A percentile compares a stretch with the other conserved stretches of the same genome.
phyloP scores from a whole-genome alignment of 1,140 invertebrate species.

The Diabrotica undecimpunctata region DNA sequence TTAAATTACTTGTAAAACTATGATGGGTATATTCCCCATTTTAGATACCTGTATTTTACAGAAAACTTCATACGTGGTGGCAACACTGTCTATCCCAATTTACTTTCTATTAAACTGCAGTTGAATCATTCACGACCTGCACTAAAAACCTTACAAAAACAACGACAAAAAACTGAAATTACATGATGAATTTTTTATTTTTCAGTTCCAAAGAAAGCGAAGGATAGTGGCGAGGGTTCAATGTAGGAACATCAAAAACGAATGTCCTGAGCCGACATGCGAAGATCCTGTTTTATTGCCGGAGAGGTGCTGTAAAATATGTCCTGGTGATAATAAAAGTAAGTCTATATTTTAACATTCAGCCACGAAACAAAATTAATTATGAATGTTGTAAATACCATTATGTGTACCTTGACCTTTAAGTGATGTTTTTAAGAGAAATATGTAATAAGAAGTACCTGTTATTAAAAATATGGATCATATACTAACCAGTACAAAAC shows the following conservation, averaged over 20 bases:
- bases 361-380: background rate
- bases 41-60: too few relatives aligned
- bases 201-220: conserved; percentile 83
- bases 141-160: background rate
- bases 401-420: too few relatives aligned
- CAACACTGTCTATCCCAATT: too few relatives aligned
- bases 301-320: conserved; percentile 85
- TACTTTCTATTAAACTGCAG: too few relatives aligned
- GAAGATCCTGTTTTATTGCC: conserved; percentile 79
- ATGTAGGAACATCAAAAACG: conserved; percentile 85
- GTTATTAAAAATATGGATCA: too few relatives aligned
- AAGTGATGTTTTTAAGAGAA: too few relatives aligned
- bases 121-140: background rate
- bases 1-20: too few relatives aligned
- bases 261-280: conserved; percentile 82
- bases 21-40: too few relatives aligned
- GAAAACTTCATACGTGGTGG: too few relatives aligned
- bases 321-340: conserved; percentile 73
- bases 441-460: too few relatives aligned
- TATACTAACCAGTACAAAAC: too few relatives aligned
- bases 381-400: background rate
- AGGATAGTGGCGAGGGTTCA: conserved; percentile 79
- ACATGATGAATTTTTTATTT: conserved; percentile 30
- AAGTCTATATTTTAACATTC: conserved; percentile 49
- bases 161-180: background rate